Conservation (phyloP, 2,888 invertebrate genomes). For the Parthenolecanium corni region DNA sequence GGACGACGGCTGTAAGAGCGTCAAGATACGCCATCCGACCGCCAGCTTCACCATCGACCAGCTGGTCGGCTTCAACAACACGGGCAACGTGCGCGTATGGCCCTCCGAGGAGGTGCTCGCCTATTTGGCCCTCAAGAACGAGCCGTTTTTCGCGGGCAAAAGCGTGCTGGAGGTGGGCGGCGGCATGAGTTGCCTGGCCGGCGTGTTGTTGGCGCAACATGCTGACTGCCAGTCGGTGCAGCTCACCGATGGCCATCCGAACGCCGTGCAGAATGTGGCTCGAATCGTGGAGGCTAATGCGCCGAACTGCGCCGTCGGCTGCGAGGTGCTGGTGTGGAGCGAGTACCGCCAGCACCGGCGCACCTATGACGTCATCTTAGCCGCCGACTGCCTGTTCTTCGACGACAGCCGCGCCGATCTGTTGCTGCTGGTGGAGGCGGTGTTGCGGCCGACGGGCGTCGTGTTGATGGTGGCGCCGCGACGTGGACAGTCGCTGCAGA, state of each 20-base stretch:
- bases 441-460: slow-evolving; percentile 49
- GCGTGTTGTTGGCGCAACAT: slow-evolving; percentile 57
- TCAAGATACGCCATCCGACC: slow-evolving; percentile 49
- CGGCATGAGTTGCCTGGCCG: slow-evolving; percentile 73
- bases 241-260: slow-evolving; percentile 66
- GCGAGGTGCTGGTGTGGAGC: slow-evolving; percentile 46
- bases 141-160: slow-evolving; percentile 52
- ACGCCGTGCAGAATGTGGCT: slow-evolving; percentile 59
- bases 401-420: slow-evolving; percentile 57
- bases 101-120: slow-evolving; percentile 65
- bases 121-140: slow-evolving; percentile 54
- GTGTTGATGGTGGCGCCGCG: slow-evolving; percentile 66
- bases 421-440: slow-evolving; percentile 54
- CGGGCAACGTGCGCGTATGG: slow-evolving; percentile 69
- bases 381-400: slow-evolving; percentile 70
- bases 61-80: slow-evolving; percentile 69
- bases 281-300: slow-evolving; percentile 54
- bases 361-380: slow-evolving; percentile 58
- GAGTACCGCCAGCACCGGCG: slow-evolving; percentile 27
- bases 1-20: slow-evolving; percentile 30
- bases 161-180: slow-evolving; percentile 67
- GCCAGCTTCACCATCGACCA: slow-evolving; percentile 55
- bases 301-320: slow-evolving; percentile 40
- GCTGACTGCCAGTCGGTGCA: slow-evolving; percentile 51
- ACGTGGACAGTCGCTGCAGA: slow-evolving; percentile 57